phyloP scores from a whole-genome alignment of 1,140 invertebrate species.

The Branchinecta lynchi region DNA sequence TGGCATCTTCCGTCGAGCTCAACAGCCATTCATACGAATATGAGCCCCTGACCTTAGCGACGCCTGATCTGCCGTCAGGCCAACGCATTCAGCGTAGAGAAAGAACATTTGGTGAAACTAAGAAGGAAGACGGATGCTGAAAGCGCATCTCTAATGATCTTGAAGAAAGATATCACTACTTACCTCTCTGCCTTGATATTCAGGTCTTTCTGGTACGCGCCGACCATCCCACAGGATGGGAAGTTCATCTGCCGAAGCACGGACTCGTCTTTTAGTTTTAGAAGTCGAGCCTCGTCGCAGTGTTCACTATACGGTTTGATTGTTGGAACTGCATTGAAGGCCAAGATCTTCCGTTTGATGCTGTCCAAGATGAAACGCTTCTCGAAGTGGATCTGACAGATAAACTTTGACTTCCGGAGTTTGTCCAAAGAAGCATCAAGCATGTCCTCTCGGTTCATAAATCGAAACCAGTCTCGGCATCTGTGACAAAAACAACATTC shows the following conservation, averaged over 20 bases:
- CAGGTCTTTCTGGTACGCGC: background rate
- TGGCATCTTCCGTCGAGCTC: too few relatives aligned
- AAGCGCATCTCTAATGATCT: background rate
- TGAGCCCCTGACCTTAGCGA: too few relatives aligned
- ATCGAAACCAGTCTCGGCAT: background rate
- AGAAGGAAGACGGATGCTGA: too few relatives aligned
- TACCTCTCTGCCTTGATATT: background rate
- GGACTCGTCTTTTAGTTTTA: background rate
- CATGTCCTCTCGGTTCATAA: slow-evolving; percentile 1
- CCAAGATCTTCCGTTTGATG: background rate
- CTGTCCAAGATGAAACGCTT: background rate
- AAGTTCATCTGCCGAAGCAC: background rate
- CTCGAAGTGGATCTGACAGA: slow-evolving; percentile 3
- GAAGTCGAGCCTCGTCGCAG: background rate
- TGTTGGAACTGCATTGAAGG: slow-evolving; percentile 3
- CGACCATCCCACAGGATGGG: background rate
- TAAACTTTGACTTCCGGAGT: background rate
- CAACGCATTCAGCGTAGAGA: too few relatives aligned
- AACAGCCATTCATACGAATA: too few relatives aligned
- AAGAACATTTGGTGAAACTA: too few relatives aligned
- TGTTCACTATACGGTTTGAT: background rate
- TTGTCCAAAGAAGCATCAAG: background rate
- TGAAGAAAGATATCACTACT: background rate
- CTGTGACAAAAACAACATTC: background rate
- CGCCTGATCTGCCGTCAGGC: too few relatives aligned